These are phyloP conservation scores for Chelon labrosus DNA, from an alignment of 2,797 vertebrate species.

Conservation along the genomic window DNA sequence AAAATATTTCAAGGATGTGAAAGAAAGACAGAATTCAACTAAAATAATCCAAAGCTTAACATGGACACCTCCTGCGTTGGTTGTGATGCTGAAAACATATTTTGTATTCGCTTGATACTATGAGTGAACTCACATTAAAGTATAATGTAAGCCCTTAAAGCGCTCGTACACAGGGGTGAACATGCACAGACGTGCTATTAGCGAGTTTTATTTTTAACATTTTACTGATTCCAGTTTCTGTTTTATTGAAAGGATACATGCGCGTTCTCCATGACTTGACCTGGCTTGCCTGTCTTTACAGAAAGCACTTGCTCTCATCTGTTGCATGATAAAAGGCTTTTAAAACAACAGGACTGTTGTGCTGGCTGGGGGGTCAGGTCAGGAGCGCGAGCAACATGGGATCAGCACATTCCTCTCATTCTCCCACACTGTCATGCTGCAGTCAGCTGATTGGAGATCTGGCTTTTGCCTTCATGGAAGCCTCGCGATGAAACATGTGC, in stretches of 20 bases:
- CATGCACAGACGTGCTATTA: not conserved
- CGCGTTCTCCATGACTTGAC: not conserved
- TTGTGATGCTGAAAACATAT: constrained; percentile 12
- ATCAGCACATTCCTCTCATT: constrained; percentile 86
- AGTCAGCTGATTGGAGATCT: constrained; percentile 82
- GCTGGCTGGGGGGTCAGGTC: constrained; percentile 48
- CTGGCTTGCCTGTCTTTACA: constrained; percentile 25
- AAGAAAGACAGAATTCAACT: constrained; percentile 21
- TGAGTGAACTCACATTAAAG: not conserved
- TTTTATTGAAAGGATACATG: constrained; percentile 13
- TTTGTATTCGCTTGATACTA: constrained; percentile 10
- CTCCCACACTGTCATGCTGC: constrained; percentile 80
- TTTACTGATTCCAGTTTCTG: not conserved
- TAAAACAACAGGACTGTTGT: constrained; percentile 77
- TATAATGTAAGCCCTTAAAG: constrained; percentile 1
- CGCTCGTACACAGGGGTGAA: not conserved
- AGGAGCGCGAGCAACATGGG: constrained; percentile 70
- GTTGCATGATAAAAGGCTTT: constrained; percentile 63
- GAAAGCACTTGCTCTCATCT: constrained; percentile 54
- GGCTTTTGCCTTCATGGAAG: constrained; percentile 66
- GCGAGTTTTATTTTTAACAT: not conserved
- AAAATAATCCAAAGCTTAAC: constrained; percentile 28
- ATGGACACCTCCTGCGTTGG: not conserved
- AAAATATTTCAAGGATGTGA: constrained; percentile 8
- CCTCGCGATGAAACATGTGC: constrained; percentile 33